Evolutionary conservation across 1,140 invertebrate genomes (phyloP).

Genomic region (Leucophenga varia): DNA sequence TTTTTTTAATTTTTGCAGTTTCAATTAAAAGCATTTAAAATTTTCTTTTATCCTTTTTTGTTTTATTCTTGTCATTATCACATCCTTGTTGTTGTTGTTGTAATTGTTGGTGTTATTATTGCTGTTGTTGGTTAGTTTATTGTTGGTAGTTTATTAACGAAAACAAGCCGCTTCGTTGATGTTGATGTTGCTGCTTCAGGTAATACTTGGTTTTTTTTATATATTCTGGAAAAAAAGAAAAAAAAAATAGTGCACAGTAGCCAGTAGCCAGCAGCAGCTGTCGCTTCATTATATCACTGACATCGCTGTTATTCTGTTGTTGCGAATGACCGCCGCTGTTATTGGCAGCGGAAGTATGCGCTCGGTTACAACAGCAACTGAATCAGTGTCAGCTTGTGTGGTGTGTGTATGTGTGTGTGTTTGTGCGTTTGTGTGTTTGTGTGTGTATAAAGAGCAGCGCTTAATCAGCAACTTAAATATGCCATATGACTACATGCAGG

Average conservation of each 20-base stretch:
- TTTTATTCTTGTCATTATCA: no score
- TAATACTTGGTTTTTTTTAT: no score
- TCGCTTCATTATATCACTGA: no score
- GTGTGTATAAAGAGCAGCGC: constrained; percentile 11
- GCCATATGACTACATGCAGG: constrained; percentile 40
- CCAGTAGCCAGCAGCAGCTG: constrained; percentile 4
- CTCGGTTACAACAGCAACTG: no score
- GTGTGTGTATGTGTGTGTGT: not conserved
- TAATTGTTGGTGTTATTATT: not conserved
- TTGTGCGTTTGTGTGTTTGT: not conserved
- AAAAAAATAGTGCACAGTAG: no score
- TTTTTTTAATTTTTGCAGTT: constrained; percentile 12
- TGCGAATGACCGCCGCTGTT: no score
- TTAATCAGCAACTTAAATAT: constrained; percentile 54
- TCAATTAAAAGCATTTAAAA: constrained; percentile 48
- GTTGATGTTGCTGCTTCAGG: constrained; percentile 13
- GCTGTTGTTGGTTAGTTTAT: constrained; percentile 1
- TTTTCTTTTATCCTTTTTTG: no score
- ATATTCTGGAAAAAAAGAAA: no score
- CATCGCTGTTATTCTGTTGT: no score
- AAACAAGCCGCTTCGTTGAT: constrained; percentile 19
- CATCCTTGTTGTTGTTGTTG: not conserved
- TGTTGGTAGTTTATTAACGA: constrained; percentile 41
- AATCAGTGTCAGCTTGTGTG: no score
- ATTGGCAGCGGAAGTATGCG: no score